Base-by-base conservation (phyloP, 2,888 invertebrate species). In the Athalia circularis region DNA sequence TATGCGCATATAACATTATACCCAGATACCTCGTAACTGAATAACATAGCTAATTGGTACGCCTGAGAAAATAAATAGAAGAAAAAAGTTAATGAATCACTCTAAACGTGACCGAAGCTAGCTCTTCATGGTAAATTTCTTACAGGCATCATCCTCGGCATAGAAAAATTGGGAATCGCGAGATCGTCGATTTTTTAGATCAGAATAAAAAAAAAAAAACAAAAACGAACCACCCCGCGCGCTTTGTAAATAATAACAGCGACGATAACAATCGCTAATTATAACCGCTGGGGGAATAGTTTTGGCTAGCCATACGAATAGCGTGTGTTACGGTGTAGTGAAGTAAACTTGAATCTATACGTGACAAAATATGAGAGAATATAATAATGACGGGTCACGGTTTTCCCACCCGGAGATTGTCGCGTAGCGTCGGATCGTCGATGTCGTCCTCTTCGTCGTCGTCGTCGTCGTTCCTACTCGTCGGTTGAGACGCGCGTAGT, bases 21-120 rank as follows among this genome's bases (percentile, higher is more conserved):
- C 65, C 15, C 65, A n/a, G n/a, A n/a, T 48, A 48, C 29, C 29
- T 29, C 45, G 76, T 87, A 88, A 88, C 87, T 87, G 87, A 88
- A 87, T 88, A 88, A 88, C 87, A 84, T 85, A 84, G 86, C 86
- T 87, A 88, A 87, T 88, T 87, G 86, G 85, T 75, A 64, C 59
- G 11, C n/a, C 13, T 62, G 62, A 7, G n/a, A 62, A 62, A n/a
- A 15, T 62, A 15, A 62, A 8, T 29, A 8, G 15, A 3, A 15
- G 13, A 29, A 29, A 29, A 29, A 29, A 29, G 1, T 29, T 29
- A 29, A 29, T 29, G 2, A 29, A 29, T 29, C 29, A 2, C 29
- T 47, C 13, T 8, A 48, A 72, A 72, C 72, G 72, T 72, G 72
- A 72, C 72, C 50, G 15, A 59, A 72, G 72, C 47, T 57, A n/a